Percentiles rank a stretch among this genome's conserved stretches.
Evolutionary conservation across 2,797 vertebrate genomes (phyloP).

Genomic region (Acridotheres tristis): DNA sequence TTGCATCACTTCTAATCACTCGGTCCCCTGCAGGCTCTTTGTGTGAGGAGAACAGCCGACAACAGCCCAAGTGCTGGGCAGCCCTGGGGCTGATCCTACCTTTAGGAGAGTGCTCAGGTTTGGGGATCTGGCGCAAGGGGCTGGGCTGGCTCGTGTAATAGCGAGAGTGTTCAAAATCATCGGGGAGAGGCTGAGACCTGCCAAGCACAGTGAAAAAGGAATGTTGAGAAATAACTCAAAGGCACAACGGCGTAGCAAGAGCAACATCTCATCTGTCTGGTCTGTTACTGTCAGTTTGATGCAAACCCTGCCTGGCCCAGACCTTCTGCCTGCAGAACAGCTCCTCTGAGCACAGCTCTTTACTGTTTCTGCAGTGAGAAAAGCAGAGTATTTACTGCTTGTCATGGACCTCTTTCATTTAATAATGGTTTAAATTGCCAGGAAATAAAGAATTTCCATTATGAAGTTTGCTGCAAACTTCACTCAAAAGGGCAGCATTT

Average conservation of each 20-base stretch:
- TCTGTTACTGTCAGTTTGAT: neutral
- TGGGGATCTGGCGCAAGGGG: conserved; percentile 63
- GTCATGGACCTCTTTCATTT: neutral
- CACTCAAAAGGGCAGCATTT: neutral
- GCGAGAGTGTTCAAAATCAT: conserved; percentile 45
- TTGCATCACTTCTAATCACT: neutral
- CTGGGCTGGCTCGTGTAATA: conserved; percentile 67
- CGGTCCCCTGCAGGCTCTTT: neutral
- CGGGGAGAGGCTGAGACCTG: conserved; percentile 67
- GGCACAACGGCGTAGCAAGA: neutral
- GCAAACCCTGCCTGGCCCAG: neutral
- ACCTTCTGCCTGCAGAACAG: neutral
- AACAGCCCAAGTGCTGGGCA: neutral
- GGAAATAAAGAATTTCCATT: neutral
- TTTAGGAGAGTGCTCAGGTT: conserved; percentile 75
- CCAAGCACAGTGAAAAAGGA: neutral
- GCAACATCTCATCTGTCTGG: neutral
- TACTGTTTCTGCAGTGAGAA: neutral
- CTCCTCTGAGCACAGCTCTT: neutral
- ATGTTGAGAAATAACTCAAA: neutral
- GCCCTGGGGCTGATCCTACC: conserved; percentile 48
- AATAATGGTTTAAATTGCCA: neutral
- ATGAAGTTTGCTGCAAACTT: neutral
- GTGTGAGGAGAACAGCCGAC: neutral
- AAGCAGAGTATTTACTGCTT: neutral